A percentile compares a stretch with the other conserved stretches of the same genome.
Conservation (phyloP, 2,797 vertebrate genomes). For the Eptatretus atami region DNA sequence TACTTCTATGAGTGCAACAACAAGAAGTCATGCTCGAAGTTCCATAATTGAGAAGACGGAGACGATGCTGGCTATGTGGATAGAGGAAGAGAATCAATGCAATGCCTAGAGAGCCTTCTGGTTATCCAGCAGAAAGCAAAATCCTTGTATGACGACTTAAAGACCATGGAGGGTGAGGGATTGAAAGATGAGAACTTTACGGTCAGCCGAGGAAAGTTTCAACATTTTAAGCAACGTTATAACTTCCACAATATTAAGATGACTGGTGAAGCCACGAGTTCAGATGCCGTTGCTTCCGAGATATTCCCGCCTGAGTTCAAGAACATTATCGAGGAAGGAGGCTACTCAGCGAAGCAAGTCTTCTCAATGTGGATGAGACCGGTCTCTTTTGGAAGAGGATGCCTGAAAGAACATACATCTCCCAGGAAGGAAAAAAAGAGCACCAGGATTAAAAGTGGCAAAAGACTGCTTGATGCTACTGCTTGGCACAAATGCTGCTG, state of each 20-base stretch:
- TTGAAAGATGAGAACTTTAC: no score
- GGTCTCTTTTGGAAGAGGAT: slow-evolving; percentile 2
- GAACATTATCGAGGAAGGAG: not conserved
- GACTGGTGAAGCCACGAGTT: not conserved
- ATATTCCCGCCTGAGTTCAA: not conserved
- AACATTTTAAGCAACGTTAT: not conserved
- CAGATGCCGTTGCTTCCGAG: not conserved
- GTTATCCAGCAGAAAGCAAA: no score
- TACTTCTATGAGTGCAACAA: no score
- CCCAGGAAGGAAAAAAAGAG: not conserved
- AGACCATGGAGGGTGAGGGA: no score
- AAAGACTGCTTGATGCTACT: not conserved
- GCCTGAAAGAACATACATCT: not conserved
- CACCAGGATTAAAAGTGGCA: not conserved
- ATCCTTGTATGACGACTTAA: no score
- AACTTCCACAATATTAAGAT: not conserved
- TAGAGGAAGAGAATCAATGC: no score
- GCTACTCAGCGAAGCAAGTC: not conserved
- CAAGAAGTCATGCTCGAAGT: no score
- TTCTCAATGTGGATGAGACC: not conserved
- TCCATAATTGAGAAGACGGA: no score
- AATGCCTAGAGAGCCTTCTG: no score
- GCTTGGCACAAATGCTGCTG: not conserved
- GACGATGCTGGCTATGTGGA: no score
- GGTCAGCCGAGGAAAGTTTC: not conserved